These are phyloP conservation scores for Pterophyllum scalare DNA, from an alignment of 2,113 vertebrate genomes.

Conservation along the genomic window DNA sequence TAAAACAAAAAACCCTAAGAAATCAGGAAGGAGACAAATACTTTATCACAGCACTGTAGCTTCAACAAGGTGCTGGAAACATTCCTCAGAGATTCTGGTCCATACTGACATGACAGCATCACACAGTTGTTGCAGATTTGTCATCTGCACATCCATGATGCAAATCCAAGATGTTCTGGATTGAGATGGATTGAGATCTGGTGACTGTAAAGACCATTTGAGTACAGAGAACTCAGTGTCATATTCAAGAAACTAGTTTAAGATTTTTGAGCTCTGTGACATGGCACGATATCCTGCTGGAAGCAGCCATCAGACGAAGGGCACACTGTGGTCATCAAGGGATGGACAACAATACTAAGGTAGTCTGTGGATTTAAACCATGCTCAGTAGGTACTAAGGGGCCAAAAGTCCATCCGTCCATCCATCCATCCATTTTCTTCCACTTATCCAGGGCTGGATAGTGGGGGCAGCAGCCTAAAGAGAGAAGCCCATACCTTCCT, in stretches of 20 bases:
- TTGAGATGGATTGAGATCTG: too few relatives aligned
- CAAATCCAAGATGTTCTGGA: background rate
- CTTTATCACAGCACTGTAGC: background rate
- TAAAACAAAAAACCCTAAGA: too few relatives aligned
- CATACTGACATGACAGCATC: background rate
- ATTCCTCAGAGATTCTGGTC: background rate
- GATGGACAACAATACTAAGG: background rate
- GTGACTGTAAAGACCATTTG: background rate
- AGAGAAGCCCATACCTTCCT: background rate
- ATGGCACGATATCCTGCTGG: background rate
- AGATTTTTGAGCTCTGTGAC: background rate
- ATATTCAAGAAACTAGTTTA: background rate
- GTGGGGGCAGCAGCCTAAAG: background rate
- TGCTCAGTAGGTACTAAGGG: background rate
- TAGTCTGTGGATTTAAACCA: background rate
- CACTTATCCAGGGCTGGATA: background rate
- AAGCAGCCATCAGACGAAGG: background rate
- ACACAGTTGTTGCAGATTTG: background rate
- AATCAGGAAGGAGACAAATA: too few relatives aligned
- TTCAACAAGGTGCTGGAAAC: background rate
- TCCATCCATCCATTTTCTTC: background rate
- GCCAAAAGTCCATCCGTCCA: background rate
- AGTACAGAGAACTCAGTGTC: background rate
- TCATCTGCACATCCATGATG: rapidly evolving
- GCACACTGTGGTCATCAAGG: background rate